Conservation (phyloP, 2,797 vertebrate genomes). For the Parotocinclus haroldoi region DNA sequence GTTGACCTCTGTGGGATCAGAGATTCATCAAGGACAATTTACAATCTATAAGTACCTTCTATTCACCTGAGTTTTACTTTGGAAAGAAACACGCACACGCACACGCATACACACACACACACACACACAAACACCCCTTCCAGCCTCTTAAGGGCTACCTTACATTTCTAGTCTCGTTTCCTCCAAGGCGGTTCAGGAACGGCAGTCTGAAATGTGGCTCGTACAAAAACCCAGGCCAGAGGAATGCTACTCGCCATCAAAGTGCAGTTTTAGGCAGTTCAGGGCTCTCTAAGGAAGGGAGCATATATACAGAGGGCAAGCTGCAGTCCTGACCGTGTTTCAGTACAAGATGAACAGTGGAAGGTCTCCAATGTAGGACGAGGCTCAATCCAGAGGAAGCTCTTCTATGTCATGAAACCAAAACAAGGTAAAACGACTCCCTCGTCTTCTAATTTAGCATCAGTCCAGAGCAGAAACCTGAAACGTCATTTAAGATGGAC, state of each 20-base stretch:
- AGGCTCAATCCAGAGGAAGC: neutral
- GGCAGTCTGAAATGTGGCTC: conserved; percentile 13
- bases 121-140: no score
- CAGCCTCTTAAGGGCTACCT: neutral
- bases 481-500: neutral
- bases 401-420: neutral
- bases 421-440: neutral
- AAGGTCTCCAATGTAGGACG: conserved; percentile 20
- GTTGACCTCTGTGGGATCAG: conserved; percentile 15
- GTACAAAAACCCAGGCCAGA: conserved; percentile 13
- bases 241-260: conserved; percentile 12
- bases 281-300: conserved; percentile 12
- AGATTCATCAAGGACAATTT: conserved; percentile 12
- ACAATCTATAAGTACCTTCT: conserved; percentile 57
- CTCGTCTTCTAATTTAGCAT: no score
- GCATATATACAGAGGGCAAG: conserved; percentile 17
- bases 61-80: conserved; percentile 69
- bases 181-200: neutral
- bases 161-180: neutral
- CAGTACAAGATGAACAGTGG: conserved; percentile 2
- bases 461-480: no score
- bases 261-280: conserved; percentile 26
- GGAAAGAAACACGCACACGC: conserved; percentile 53
- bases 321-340: neutral
- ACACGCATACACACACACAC: no score